Evolutionary conservation across 2,797 vertebrate species (phyloP).

Genomic region (Mastacembelus armatus): DNA sequence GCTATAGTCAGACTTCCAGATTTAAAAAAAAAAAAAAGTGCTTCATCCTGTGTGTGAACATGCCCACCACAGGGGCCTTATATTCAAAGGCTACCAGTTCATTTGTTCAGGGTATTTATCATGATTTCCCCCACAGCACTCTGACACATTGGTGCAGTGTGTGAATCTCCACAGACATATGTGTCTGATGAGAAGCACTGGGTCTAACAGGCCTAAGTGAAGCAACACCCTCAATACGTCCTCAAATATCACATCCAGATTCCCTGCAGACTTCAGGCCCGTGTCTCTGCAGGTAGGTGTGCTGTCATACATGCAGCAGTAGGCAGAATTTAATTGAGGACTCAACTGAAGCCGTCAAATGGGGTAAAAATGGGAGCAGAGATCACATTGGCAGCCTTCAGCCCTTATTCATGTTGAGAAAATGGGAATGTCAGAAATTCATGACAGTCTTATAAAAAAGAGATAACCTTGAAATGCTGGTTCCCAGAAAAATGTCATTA

Average conservation of each 20-base stretch:
- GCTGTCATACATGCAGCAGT: constrained; percentile 17
- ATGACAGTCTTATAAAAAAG: constrained; percentile 7
- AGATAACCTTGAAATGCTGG: constrained; percentile 4
- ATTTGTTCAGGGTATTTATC: constrained; percentile 57
- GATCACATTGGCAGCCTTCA: constrained; percentile 18
- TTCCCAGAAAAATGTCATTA: no score
- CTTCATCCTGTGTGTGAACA: constrained; percentile 45
- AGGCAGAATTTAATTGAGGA: constrained; percentile 43
- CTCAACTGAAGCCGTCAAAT: neutral
- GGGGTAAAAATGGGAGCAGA: neutral
- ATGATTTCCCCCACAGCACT: constrained; percentile 33
- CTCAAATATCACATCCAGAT: constrained; percentile 36
- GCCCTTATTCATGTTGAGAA: constrained; percentile 6
- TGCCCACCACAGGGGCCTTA: constrained; percentile 19
- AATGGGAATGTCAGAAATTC: constrained; percentile 7
- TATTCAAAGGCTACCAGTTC: constrained; percentile 34
- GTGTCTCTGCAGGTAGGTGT: constrained; percentile 34
- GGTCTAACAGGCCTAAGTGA: constrained; percentile 40
- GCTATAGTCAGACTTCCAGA: constrained; percentile 16
- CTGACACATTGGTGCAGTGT: constrained; percentile 43
- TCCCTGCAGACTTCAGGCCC: constrained; percentile 40
- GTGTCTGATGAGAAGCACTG: constrained; percentile 63
- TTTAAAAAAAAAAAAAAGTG: neutral
- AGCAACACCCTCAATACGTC: constrained; percentile 37
- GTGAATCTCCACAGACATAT: constrained; percentile 61